Evolutionary conservation across 2,888 invertebrate genomes (phyloP), one percentile per base, ranked within the genome.

Genomic region (Hyppa rectilinea): DNA sequence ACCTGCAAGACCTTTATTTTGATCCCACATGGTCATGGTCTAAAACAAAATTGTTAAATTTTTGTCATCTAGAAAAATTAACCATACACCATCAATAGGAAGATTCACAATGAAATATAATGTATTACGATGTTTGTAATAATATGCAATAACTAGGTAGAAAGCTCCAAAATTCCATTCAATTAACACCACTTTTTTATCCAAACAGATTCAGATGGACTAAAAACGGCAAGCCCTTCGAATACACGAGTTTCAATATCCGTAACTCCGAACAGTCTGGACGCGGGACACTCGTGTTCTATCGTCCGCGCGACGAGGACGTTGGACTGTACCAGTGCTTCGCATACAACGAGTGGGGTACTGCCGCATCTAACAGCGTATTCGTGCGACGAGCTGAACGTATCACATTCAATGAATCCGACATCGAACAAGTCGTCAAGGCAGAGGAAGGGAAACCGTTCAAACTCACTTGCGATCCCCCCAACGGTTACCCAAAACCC

Each of bases 401-500:
- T 84, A 98, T 98, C 91, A 97, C 98, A 0, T 99, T 99, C 95
- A 98, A 98, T 92, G 95, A 95, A 65, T 92, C 94, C 14, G 96
- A 95, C 74, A 92, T 92, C 20, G 94, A 94, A 67, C 90, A 90
- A 66, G 88, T 91, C 17, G 84, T 92, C 7, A 86, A 79, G 3
- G 98, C 98, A 0, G 97, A 97, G 43, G 99, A 99, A 93, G 99
- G 99, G 2, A 97, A 98, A 72, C 98, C 99, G 0, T 98, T 98
- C 93, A 98, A 98, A 84, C 94, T 99, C 74, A 97, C 97, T 9
- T 99, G 99, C 92, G 97, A 98, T 87, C 99, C 99, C 0, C 99
- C 99, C 4, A 98, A 98, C 89, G 99, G 99, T 85, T 99, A 98
- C 97, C 99, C 99, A 1, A 98, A 98, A 88, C 99, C 99, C 0